Evolutionary conservation across 35 echinoderm and acorn worm species (phyloP).

Genomic region (Apostichopus californicus): DNA sequence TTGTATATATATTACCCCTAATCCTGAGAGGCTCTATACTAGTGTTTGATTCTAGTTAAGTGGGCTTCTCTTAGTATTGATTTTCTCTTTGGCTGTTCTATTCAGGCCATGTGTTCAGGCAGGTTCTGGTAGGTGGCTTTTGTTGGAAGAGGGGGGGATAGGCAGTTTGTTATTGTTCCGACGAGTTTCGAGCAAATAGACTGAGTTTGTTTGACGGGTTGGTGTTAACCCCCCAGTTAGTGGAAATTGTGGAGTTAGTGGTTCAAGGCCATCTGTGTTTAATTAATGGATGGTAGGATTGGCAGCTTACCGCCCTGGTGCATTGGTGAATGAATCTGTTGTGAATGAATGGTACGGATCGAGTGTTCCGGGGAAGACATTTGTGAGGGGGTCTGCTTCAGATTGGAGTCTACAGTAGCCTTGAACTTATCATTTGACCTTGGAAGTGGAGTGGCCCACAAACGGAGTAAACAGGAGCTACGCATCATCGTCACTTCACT

Average conservation of each 20-base stretch:
- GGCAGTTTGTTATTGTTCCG: not conserved
- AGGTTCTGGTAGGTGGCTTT: not conserved
- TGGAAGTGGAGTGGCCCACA: too few species aligned
- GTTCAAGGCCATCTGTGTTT: not conserved
- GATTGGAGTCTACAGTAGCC: too few species aligned
- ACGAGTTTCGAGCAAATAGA: not conserved
- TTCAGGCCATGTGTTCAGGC: not conserved
- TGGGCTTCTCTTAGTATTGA: not conserved
- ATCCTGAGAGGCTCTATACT: not conserved
- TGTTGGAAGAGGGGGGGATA: not conserved
- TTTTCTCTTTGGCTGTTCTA: not conserved
- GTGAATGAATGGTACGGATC: too few species aligned
- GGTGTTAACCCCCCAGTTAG: not conserved
- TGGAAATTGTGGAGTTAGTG: not conserved
- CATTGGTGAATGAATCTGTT: too few species aligned
- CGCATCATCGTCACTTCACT: too few species aligned
- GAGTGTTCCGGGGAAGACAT: too few species aligned
- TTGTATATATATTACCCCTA: not conserved
- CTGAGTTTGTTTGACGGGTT: not conserved
- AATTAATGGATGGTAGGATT: too few species aligned
- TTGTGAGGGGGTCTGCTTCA: too few species aligned
- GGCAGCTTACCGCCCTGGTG: too few species aligned
- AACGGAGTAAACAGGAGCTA: too few species aligned
- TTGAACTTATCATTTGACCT: too few species aligned
- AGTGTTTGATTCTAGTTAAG: not conserved